Base-by-base conservation (phyloP, 2,888 invertebrate genomes). In the Timema podura region DNA sequence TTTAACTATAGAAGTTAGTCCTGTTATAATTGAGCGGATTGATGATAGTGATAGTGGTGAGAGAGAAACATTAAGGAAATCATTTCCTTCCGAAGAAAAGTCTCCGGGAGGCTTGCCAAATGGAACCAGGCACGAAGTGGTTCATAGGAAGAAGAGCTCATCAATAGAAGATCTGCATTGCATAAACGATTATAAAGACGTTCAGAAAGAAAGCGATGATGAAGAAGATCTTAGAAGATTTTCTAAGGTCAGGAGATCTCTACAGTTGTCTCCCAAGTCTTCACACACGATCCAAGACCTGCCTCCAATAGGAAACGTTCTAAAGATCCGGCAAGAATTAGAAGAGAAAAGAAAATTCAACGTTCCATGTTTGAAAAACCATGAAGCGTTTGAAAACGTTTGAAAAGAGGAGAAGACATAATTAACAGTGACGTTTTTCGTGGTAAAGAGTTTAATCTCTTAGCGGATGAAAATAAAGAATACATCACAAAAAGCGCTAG, bases 241-340 rank as follows among this genome's bases (percentile, higher is more conserved):
- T 66, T 89, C 89, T 13, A 86, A 86, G 76, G 81, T 86, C 71
- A 85, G 89, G 64, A 83, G 87, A 72, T 89, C 90, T 6, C 82
- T 91, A 74, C 89, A 91, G 77, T 88, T 89, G 78, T 87, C 89
- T 7, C 48, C 70, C 13, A 69, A 51, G 48, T n/a, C 46, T 48
- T 11, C 64, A 7, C 13, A 61, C 11, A 44, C 15, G 47, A 13
- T 13, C 7, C 49, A 48, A 10, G 59, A 70, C 45, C 59, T 70
- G n/a, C 65, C 68, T 67, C 65, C 70, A 5, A 59, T 51, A n/a
- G 73, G 73, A 9, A 86, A 83, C 74, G 86, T 87, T 3, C 81
- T 83, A 2, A 84, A 84, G 75, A 83, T 86, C 67, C 81, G 83
- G 3, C 83, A 85, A 59, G 86, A 86, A 74, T 76, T 86, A 66